Evolutionary conservation across 2,113 vertebrate species (phyloP).

Genomic region (Solenodon paradoxus): DNA sequence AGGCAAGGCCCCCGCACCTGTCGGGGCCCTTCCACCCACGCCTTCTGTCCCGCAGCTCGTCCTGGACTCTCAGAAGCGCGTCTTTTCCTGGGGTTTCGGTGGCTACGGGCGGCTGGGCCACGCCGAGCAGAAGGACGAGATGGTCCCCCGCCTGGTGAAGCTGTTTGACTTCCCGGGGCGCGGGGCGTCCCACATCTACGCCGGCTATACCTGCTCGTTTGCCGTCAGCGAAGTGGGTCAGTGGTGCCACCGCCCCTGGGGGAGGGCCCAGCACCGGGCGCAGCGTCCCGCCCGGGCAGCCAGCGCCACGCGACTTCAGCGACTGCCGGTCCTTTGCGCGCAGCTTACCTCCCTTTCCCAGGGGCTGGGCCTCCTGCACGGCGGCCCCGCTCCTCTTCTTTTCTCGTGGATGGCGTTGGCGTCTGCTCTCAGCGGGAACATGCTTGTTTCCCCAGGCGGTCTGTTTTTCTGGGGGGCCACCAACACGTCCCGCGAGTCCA

Average conservation of each 20-base stretch:
- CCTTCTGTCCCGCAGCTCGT: slow-evolving; percentile 84
- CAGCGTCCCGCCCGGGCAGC: too few species aligned
- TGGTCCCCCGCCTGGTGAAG: slow-evolving; percentile 96
- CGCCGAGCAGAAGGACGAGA: slow-evolving; percentile 95
- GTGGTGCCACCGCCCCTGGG: background rate
- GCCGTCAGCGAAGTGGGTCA: slow-evolving; percentile 94
- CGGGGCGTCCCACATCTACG: slow-evolving; percentile 90
- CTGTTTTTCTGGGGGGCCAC: slow-evolving; percentile 98
- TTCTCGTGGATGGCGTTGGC: background rate
- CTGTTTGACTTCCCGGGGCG: slow-evolving; percentile 96
- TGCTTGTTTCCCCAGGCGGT: slow-evolving; percentile 83
- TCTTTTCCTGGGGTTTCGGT: slow-evolving; percentile 97
- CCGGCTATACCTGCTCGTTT: slow-evolving; percentile 95
- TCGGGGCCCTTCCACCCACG: too few species aligned
- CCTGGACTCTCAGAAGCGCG: slow-evolving; percentile 94
- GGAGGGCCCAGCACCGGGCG: too few species aligned
- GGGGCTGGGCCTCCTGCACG: background rate
- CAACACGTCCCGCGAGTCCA: slow-evolving; percentile 96
- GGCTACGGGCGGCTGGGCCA: slow-evolving; percentile 96
- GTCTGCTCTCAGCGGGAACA: fast-evolving
- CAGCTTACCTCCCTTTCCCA: too few species aligned
- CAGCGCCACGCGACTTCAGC: too few species aligned
- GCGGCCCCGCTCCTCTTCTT: fast-evolving
- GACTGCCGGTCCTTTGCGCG: too few species aligned
- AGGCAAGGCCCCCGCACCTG: too few species aligned